Evolutionary conservation across 2,797 vertebrate genomes (phyloP), one percentile per base, ranked within the genome.

Genomic region (Characodon lateralis): DNA sequence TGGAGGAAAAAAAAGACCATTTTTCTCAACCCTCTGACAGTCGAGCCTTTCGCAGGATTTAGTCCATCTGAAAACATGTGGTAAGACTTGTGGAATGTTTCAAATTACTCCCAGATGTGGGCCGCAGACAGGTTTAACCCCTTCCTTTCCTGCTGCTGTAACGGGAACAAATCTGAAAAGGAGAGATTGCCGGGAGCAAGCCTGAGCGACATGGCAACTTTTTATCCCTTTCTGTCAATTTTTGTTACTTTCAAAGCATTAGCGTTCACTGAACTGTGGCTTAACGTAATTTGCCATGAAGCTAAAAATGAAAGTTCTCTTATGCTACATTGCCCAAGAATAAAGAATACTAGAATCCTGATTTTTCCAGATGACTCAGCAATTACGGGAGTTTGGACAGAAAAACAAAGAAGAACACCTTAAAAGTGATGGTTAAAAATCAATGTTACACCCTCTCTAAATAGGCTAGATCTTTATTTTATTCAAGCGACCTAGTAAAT

Each of bases 81-180:
- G 95, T 96, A 96, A 96, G 95, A 93, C 95, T 94, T 92, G 91
- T 95, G 96, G 95, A 96, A 96, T 96, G 95, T 94, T 92, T 95
- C 93, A 95, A 95, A 96, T 94, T 93, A 95, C 87, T 96, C 95
- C 96, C 96, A 96, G 95, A 96, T 96, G 96, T 96, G 95, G 93
- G 92, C 92, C 50, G 89, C 93, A 95, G 95, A 95, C 94, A 88
- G 91, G 87, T 93, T 96, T 96, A 95, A 96, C 95, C 95, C 95
- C 79, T 95, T 95, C 91, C 89, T 65, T 46, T 87, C 91, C 81
- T 18, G 41, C 83, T 87, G 4, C 81, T 18, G 79, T 50, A 55
- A 87, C 77, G 63, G 82, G 66, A 78, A 85, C 77, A 79, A 76
- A 86, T 79, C 77, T 69, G 79, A 41, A 72, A 69, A 86, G 41